These are phyloP conservation scores for human (Homo sapiens) DNA, from an alignment of 2,113 vertebrate genomes.

Conservation along the genomic window DNA sequence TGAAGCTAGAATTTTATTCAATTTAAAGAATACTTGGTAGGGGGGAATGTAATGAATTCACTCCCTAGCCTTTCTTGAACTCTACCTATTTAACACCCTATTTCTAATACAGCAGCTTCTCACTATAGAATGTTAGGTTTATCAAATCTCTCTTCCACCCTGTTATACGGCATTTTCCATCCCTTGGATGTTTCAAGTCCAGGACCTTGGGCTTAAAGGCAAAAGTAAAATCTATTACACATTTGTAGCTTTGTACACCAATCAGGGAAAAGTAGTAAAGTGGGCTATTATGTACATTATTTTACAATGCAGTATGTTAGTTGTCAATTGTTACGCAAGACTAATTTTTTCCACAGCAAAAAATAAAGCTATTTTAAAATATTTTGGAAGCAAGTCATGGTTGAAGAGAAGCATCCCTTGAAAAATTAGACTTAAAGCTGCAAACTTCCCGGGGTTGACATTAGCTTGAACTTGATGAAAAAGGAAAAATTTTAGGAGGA, in stretches of 20 bases:
- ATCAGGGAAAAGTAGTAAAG: neutral
- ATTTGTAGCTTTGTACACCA: neutral
- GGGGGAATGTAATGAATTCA: neutral
- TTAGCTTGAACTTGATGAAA: neutral
- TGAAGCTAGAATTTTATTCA: conserved; percentile 4
- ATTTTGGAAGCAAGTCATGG: neutral
- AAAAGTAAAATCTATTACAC: neutral
- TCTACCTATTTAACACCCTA: neutral
- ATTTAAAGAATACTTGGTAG: neutral
- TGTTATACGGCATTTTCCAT: neutral
- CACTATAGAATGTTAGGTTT: neutral
- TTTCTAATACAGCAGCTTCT: neutral
- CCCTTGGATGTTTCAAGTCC: neutral
- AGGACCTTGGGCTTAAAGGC: neutral
- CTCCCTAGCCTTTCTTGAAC: neutral
- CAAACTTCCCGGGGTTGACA: neutral
- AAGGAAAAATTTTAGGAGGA: neutral
- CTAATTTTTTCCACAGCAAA: neutral
- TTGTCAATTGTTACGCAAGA: neutral
- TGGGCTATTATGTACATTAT: neutral
- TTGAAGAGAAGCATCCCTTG: neutral
- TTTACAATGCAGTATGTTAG: neutral
- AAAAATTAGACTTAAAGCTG: neutral
- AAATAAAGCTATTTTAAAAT: neutral
- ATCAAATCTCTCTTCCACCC: neutral